Percentiles rank a stretch among this genome's conserved stretches.
phyloP scores from a whole-genome alignment of 2,113 vertebrate species.

The Scartelaos histophorus region DNA sequence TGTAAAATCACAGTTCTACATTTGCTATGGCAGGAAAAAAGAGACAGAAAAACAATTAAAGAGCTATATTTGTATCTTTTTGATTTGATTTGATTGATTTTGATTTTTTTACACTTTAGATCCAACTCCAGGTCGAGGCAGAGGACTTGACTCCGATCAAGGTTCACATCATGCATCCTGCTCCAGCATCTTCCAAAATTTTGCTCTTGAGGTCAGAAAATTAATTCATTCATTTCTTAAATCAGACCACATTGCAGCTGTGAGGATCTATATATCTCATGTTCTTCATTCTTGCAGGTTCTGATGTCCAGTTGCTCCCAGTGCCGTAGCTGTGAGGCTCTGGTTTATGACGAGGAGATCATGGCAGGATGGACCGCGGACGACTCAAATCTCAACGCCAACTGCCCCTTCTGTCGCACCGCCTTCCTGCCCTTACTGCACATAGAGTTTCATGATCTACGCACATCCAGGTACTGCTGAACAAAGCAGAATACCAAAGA shows the following conservation, averaged over 20 bases:
- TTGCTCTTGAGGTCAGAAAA: conserved; percentile 88
- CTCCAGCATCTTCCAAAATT: conserved; percentile 96
- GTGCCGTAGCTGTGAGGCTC: conserved; percentile 85
- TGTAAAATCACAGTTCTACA: not conserved
- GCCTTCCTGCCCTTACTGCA: conserved; percentile 92
- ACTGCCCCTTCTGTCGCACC: conserved; percentile 92
- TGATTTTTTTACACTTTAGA: conserved; percentile 48
- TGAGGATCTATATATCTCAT: not conserved
- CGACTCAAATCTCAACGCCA: conserved; percentile 96
- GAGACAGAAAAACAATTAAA: no score
- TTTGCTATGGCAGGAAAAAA: not conserved
- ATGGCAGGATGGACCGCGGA: conserved; percentile 98
- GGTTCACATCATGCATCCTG: conserved; percentile 89
- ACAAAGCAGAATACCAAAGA: no score
- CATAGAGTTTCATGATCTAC: conserved; percentile 93
- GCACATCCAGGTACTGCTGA: conserved; percentile 65
- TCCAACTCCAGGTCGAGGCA: conserved; percentile 73
- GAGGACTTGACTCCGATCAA: conserved; percentile 84
- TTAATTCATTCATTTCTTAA: not conserved
- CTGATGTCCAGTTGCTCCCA: conserved; percentile 98
- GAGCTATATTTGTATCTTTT: no score
- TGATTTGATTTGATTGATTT: no score
- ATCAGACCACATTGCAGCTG: not conserved
- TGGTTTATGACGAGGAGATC: conserved; percentile 98
- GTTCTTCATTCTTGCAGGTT: conserved; percentile 74